Base-by-base conservation (phyloP, 2,888 invertebrate species). In the Ametastegia equiseti region DNA sequence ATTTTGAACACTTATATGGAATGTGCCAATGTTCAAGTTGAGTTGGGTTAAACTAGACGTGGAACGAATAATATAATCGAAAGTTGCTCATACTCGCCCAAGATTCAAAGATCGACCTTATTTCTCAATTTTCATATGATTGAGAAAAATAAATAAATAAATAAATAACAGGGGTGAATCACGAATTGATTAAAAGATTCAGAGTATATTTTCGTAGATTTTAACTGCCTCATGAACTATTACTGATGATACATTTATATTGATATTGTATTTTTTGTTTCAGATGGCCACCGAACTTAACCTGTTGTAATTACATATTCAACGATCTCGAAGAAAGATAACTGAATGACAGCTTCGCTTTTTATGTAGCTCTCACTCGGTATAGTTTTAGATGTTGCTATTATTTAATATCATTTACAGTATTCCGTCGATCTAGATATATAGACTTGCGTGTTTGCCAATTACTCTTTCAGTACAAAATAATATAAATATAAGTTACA, bases 201-300 rank as follows among this genome's bases (percentile, higher is more conserved):
- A n/a, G n/a, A n/a, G n/a, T n/a, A n/a, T n/a, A n/a, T n/a, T n/a
- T n/a, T n/a, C n/a, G n/a, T n/a, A n/a, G n/a, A n/a, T n/a, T n/a
- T n/a, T n/a, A n/a, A n/a, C n/a, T n/a, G n/a, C n/a, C n/a, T n/a
- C n/a, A n/a, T n/a, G n/a, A n/a, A n/a, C n/a, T n/a, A n/a, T n/a
- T n/a, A n/a, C n/a, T n/a, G 6, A 57, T 23, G 3, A n/a, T 63
- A 33, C 27, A 6, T 33, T 1, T 15, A n/a, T n/a, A 30, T 63
- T 63, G 2, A 33, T 33, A n/a, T 63, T 63, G 15, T n/a, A 67
- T 50, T 77, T 23, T 75, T 81, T 27, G 67, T 88, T 86, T 60
- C 85, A 88, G 88, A 86, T 86, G 81, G 65, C 83, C 57, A 87
- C 86, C 80, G 86, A 86, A 42, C 83, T 86, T 36, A 85, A 82